Base-by-base conservation (phyloP, 2,113 vertebrate genomes). In the Tachysurus fulvidraco region DNA sequence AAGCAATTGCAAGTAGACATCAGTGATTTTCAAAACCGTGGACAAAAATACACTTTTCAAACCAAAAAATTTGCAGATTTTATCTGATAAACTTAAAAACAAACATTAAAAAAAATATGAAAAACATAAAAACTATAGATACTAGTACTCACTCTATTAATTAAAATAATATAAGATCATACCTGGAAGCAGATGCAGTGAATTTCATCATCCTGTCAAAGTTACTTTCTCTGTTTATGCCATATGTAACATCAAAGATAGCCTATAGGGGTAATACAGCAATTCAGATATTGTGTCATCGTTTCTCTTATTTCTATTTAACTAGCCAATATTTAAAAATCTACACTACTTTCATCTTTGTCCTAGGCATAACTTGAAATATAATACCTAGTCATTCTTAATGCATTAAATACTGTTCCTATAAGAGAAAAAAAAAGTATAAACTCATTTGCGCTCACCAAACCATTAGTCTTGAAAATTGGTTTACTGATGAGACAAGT, bases 401-500 rank as follows among this genome's bases (percentile, higher is more conserved):
- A 3, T 57, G 1, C 50, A 52, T 52, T 16, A 5, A 28, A 55
- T 55, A 21, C 3, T n/a, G n/a, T n/a, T n/a, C n/a, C 4, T 23
- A 21, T 44, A 41, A 62, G 10, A 3, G 2, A 52, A 25, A 5
- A 46, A 60, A 82, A 59, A 82, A 76, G 44, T 0, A 85, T 23
- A 74, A 13, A 25, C 5, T 25, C 0, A 54, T 59, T 52, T 59
- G n/a, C 30, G 57, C 77, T 62, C 76, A 96, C 96, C 93, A 92
- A 86, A 0, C 86, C 0, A 0, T 92, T 91, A 67, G 74, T 89
- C 6, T n/a, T 94, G 57, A 97, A 94, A 90, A 96, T 95, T 7
- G 96, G 96, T 62, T 94, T 96, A 90, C 94, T 91, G 84, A 97
- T 59, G 19, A 50, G 89, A 83, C 96, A 97, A 52, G 87, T 86